These are phyloP conservation scores for Dolomedes plantarius DNA, from an alignment of 2,888 invertebrate genomes.

Conservation along the genomic window DNA sequence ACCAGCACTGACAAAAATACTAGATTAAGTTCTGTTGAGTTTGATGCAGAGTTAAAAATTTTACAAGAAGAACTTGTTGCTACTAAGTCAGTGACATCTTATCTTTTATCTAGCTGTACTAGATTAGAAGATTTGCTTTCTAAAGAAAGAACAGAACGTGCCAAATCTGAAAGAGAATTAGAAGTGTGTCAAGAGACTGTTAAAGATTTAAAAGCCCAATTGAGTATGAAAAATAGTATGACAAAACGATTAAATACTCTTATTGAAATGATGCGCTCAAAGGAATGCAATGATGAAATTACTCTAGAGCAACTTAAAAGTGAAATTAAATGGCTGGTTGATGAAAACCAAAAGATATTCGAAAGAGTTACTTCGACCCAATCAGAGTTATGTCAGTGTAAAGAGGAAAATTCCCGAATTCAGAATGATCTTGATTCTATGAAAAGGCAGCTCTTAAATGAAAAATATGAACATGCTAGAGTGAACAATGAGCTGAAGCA, in stretches of 20 bases:
- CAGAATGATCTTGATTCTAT: constrained; percentile 38
- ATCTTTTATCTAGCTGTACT: constrained; percentile 36
- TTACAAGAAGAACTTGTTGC: constrained; percentile 19
- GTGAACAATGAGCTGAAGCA: constrained; percentile 51
- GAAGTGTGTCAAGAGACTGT: constrained; percentile 9
- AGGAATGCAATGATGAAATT: constrained; percentile 42
- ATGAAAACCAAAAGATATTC: constrained; percentile 43
- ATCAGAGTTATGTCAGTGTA: constrained; percentile 31
- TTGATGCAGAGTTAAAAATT: not conserved
- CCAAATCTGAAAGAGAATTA: constrained; percentile 18
- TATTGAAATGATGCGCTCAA: constrained; percentile 48
- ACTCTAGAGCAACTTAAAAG: constrained; percentile 37
- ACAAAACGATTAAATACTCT: constrained; percentile 21
- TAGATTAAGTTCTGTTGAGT: not conserved
- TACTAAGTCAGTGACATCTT: constrained; percentile 17
- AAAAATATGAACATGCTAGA: constrained; percentile 51
- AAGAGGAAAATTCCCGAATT: constrained; percentile 46
- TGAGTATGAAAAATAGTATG: constrained; percentile 29
- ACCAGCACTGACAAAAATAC: not conserved
- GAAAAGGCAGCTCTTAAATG: constrained; percentile 39
- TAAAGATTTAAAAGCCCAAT: constrained; percentile 28
- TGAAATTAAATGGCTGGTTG: constrained; percentile 38
- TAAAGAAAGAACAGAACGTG: constrained; percentile 13
- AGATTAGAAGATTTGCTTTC: constrained; percentile 27
- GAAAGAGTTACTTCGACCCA: constrained; percentile 28